Evolutionary conservation across 2,797 vertebrate species (phyloP).

Genomic region (Clarias fuscus): DNA sequence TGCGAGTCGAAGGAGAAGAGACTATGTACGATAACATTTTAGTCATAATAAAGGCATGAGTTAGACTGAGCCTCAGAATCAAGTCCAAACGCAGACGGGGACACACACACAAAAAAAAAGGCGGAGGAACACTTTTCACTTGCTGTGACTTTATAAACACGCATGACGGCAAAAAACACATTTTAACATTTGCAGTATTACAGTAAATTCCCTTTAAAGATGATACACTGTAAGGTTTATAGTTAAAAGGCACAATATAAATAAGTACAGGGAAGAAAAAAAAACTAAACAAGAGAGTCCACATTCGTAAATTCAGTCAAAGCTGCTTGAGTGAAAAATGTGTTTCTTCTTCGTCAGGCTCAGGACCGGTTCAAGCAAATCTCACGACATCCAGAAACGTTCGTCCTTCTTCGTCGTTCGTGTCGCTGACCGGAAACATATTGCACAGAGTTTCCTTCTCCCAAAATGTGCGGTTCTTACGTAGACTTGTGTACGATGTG

Average conservation of each 20-base stretch:
- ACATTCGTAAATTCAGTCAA: conserved; percentile 73
- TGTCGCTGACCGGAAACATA: neutral
- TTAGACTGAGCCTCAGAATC: neutral
- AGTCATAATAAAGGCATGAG: neutral
- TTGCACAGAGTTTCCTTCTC: conserved; percentile 19
- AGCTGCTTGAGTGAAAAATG: conserved; percentile 68
- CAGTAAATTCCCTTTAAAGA: conserved; percentile 71
- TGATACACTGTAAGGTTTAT: conserved; percentile 63
- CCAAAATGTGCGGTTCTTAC: neutral
- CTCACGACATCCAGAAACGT: neutral
- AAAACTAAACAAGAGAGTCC: conserved; percentile 49
- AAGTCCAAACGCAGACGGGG: neutral
- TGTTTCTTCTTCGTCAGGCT: conserved; percentile 67
- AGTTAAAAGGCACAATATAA: conserved; percentile 79
- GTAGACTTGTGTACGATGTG: neutral
- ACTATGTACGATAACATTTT: neutral
- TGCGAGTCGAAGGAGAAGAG: neutral
- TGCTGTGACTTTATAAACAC: conserved; percentile 24
- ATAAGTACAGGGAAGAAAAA: conserved; percentile 65
- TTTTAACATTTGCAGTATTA: conserved; percentile 40
- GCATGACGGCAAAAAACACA: conserved; percentile 44
- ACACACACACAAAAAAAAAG: neutral
- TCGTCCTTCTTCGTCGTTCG: neutral
- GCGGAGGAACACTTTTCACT: conserved; percentile 20
- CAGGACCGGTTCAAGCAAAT: conserved; percentile 72